Base-by-base conservation (phyloP, 2,888 invertebrate species). In the Lasius platythorax region DNA sequence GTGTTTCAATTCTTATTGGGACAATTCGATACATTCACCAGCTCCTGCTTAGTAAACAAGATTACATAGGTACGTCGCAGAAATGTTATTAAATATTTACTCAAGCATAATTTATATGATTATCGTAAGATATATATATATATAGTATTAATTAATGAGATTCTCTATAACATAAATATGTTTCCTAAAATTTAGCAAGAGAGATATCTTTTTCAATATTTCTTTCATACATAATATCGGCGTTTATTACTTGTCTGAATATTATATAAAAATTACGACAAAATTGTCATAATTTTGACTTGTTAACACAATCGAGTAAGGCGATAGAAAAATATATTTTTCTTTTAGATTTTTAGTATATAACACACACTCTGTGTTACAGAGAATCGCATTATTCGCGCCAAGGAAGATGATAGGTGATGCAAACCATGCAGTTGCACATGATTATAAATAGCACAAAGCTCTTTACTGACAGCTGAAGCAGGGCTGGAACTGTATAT, bases 371-470 rank as follows among this genome's bases (percentile, higher is more conserved):
- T 50, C n/a, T 37, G 58, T 79, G 72, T 79, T 92, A 88, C 91
- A 90, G 93, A 91, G 90, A 91, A 92, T 93, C 92, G 85, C 90
- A 92, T 92, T 91, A 89, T 81, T 88, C 87, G 87, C 92, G 93
- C 91, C 90, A 91, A 92, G 90, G 89, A 91, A 92, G 89, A 92
- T 90, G 89, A 92, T 91, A 92, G 89, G 88, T 84, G 91, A 91
- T 83, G 85, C 82, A 86, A 87, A 75, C 64, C 85, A 91, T 91
- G 88, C 91, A 93, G 93, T 94, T 76, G 95, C 95, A 94, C 94
- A 95, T 91, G 92, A 94, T 94, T 94, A 93, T 93, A 94, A 93
- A 94, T 94, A 94, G 94, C 94, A 94, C 95, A 95, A 94, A 94
- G 92, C 93, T 93, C 92, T 91, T 87, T 88, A 91, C 87, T 84